Evolutionary conservation across 2,888 invertebrate genomes (phyloP), one percentile per base, ranked within the genome.

Genomic region (Timema podura): DNA sequence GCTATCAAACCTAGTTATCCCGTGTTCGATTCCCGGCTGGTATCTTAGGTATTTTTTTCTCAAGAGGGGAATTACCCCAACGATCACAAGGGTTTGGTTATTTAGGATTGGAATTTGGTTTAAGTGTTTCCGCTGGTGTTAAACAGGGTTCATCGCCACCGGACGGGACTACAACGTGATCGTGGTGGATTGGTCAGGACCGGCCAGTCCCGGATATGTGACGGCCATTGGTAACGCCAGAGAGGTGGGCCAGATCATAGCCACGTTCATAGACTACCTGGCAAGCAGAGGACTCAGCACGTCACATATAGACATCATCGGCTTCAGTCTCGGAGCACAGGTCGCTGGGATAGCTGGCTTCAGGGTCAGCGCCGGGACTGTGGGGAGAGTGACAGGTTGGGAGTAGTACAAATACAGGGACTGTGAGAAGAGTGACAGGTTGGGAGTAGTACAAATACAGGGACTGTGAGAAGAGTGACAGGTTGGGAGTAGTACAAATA

Each of bases 331-430:
- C 16, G 57, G 57, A 15, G 57, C 57, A 0, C 57, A 57, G 9
- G 57, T 57, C 57, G 57, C 57, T 15, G 57, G 57, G 0, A 57
- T 57, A 8, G 57, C 57, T 10, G 57, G 57, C 57, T 57, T 16
- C 57, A 15, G 57, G 6, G 57, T 57, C 57, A 57, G 5, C n/a
- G 30, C 16, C 6, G 57, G 57, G 9, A 57, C 15, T 15, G 57
- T 57, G 9, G n/a, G 57, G 16, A 7, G 57, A 30, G 57, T 57
- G 10, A 57, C 57, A 57, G 57, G 57, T 57, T 30, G 30, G 30
- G 30, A 30, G 30, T 30, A 30, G 3, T 30, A 30, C 30, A 30
- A 30, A 30, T 30, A 30, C 30, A 30, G 30, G 30, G 30, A 30
- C 30, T 30, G 30, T 30, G 30, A 3, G 30, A 30, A 30, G 30